Evolutionary conservation across 2,113 vertebrate species (phyloP).

Genomic region (Telmatochromis sp.): DNA sequence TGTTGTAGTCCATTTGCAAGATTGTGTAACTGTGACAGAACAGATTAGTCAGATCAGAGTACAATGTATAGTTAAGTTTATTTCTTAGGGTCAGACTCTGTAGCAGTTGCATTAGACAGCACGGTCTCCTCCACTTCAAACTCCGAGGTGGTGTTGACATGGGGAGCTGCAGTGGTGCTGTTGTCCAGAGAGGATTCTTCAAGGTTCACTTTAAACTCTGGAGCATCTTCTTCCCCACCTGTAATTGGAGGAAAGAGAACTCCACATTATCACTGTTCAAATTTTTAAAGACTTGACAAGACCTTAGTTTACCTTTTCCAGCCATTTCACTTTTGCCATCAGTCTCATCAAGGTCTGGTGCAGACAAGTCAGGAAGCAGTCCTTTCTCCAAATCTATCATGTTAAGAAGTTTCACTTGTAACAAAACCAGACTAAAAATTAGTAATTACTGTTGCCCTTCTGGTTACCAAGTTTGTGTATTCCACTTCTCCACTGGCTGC

Average conservation of each 20-base stretch:
- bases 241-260: background rate
- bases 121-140: background rate
- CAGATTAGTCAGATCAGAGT: background rate
- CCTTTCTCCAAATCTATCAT: background rate
- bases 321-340: background rate
- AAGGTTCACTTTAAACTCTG: rapidly evolving
- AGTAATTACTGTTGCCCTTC: background rate
- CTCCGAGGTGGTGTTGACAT: background rate
- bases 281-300: background rate
- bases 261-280: rapidly evolving
- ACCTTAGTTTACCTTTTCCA: background rate
- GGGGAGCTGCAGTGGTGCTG: background rate
- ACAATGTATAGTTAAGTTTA: background rate
- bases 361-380: background rate
- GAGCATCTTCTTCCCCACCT: background rate
- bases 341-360: background rate
- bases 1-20: background rate
- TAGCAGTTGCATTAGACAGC: background rate
- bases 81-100: constrained; percentile 5
- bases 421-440: background rate
- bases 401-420: background rate
- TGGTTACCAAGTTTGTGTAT: background rate
- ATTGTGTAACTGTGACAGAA: background rate
- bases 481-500: constrained; percentile 53
- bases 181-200: background rate